Evolutionary conservation across 2,888 invertebrate species (phyloP), one percentile per base, ranked within the genome.

Genomic region (Pachycephus smyrnensis): DNA sequence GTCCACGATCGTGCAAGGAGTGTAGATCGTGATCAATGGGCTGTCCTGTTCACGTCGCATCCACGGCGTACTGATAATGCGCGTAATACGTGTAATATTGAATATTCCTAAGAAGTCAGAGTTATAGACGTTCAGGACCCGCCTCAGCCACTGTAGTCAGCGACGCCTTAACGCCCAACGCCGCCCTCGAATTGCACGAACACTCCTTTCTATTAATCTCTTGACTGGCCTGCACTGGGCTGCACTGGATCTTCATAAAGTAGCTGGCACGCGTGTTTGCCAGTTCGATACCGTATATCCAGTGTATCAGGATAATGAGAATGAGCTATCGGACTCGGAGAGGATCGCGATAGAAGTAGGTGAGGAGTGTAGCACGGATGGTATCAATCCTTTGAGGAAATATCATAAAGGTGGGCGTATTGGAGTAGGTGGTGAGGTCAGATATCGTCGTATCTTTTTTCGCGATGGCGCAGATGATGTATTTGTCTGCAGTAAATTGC

Each of bases 401-500:
- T 71, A 71, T 71, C 12, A 33, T 30, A 33, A 31, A 0, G 15
- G 71, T 32, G 32, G 32, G 32, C 71, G 31, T 71, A 31, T 32
- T 12, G 31, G 30, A 33, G 32, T 71, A 71, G 55, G 55, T 55
- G 55, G 55, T 55, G 55, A 55, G 55, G 55, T 55, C 37, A 36
- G 36, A 74, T 30, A 35, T 33, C 71, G 36, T 6, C 30, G 33
- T 74, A 30, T 74, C 30, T 35, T 32, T 35, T 74, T 36, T 74
- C 74, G 30, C 74, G 23, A 55, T 9, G 55, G 55, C 23, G 55
- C 55, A 23, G 55, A 36, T 36, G 74, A 74, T 74, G 55, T 69
- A 79, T 79, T 75, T 78, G 81, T 81, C 80, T 75, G 78, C 73
- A 35, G 74, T 81, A 81, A 81, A 81, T 81, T 81, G 78, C 68